Evolutionary conservation across 2,113 vertebrate genomes (phyloP).

Genomic region (Otolemur garnettii): DNA sequence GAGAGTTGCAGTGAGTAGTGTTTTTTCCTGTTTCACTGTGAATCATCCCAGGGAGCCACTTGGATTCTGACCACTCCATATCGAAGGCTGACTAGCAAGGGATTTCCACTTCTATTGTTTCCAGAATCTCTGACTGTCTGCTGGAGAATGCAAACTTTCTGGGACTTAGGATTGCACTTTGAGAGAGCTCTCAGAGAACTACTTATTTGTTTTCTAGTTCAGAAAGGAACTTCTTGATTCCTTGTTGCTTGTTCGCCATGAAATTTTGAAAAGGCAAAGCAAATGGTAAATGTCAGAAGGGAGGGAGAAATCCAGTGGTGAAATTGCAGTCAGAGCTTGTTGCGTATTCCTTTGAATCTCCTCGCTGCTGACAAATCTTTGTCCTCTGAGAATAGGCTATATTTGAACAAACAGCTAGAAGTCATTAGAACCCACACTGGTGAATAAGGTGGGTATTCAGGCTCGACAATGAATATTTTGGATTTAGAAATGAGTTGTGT

Average conservation of each 20-base stretch:
- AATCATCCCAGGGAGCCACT: constrained; percentile 8
- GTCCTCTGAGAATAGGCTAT: constrained; percentile 58
- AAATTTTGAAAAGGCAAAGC: constrained; percentile 65
- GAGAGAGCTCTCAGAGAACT: neutral
- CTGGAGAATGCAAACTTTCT: constrained; percentile 48
- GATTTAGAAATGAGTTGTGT: constrained; percentile 66
- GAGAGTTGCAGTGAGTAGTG: neutral
- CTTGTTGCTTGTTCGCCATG: constrained; percentile 10
- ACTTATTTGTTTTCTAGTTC: neutral
- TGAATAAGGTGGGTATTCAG: constrained; percentile 56
- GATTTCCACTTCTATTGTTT: constrained; percentile 11
- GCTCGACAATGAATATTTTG: constrained; percentile 21
- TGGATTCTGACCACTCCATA: constrained; percentile 48
- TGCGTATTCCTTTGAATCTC: constrained; percentile 40
- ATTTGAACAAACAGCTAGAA: constrained; percentile 63
- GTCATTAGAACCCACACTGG: constrained; percentile 62
- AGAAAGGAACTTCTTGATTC: neutral
- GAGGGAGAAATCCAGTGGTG: constrained; percentile 52
- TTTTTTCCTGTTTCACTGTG: constrained; percentile 43
- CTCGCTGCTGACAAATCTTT: constrained; percentile 63
- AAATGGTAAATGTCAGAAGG: constrained; percentile 45
- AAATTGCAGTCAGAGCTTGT: constrained; percentile 53
- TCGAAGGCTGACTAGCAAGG: constrained; percentile 46
- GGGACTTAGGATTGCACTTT: neutral
- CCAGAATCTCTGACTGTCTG: neutral